Base-by-base conservation (phyloP, 1,140 invertebrate species). In the Lerema accius region DNA sequence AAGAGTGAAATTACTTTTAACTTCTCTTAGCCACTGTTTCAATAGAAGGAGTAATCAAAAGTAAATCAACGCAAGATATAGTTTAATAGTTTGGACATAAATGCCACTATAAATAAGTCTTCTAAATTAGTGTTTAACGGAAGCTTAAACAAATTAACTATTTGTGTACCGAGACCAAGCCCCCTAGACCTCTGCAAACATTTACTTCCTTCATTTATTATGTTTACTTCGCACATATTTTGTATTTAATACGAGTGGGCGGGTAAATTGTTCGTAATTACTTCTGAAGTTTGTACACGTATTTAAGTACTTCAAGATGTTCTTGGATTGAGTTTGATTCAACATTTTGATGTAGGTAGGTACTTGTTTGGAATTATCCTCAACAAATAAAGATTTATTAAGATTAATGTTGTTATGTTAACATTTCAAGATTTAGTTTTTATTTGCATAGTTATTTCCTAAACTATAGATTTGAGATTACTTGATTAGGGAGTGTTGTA, bases 161-260 rank as follows among this genome's bases (percentile, higher is more conserved):
- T 39, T 43, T 35, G 45, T 37, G 35, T 46, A 43, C 43, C 6
- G 23, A 32, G 28, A 32, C 28, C 10, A 37, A 37, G 35, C n/a
- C 35, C 35, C 7, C 26, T 23, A 46, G 65, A 58, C 46, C 67
- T 60, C 14, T 7, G 51, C 59, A 72, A 72, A 75, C 32, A 72
- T 75, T 75, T 67, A 46, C 63, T 59, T 53, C 37, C 48, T 67
- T 50, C 63, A 60, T 68, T 74, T 74, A 74, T 62, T 58, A 71
- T 60, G 67, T 67, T 56, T 69, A 28, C 23, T 59, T 26, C 32
- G 63, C 37, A 69, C 42, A 61, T 66, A 64, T 64, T 71, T 53
- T 53, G 51, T 67, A 23, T 37, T 37, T 37, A 37, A 37, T 37
- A 37, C n/a, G n/a, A 37, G 35, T 37, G 35, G 35, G 35, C n/a